A percentile compares a stretch with the other conserved stretches of the same genome.
These are phyloP conservation scores for Aphelinus atriplicis DNA, from an alignment of 1,140 invertebrate species.

Conservation along the genomic window DNA sequence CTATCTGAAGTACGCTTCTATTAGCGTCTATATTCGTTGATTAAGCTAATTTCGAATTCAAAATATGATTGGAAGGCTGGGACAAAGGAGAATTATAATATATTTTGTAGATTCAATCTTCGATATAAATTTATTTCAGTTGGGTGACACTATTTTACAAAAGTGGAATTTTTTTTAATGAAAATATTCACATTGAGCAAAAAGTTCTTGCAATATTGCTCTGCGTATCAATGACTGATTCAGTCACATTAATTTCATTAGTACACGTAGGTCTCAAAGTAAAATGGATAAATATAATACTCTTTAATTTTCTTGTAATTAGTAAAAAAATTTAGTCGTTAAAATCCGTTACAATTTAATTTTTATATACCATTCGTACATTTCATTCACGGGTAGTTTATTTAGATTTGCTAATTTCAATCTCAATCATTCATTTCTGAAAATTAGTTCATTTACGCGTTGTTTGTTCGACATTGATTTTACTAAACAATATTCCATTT, in stretches of 20 bases:
- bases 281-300: conserved; percentile 2
- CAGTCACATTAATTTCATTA: conserved; percentile 17
- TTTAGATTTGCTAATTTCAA: background rate
- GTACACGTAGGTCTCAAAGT: conserved; percentile 9
- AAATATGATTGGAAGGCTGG: too few species aligned
- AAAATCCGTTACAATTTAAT: conserved; percentile 8
- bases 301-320: background rate
- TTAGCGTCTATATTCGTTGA: too few species aligned
- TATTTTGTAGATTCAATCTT: conserved; percentile 10
- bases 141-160: conserved; percentile 19
- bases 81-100: background rate
- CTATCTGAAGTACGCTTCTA: too few species aligned
- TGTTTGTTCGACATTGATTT: conserved; percentile 5
- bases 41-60: too few species aligned
- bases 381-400: background rate
- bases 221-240: background rate
- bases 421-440: background rate
- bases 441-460: conserved; percentile 2
- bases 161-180: conserved; percentile 28
- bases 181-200: conserved; percentile 11
- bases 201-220: conserved; percentile 2
- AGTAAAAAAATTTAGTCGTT: conserved; percentile 13
- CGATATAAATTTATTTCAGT: conserved; percentile 18
- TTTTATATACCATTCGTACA: background rate
- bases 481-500: background rate